Percentiles rank a stretch among this genome's conserved stretches.
Conservation (phyloP, 1,140 invertebrate species). For the Hyposmocoma kahamanoa region DNA sequence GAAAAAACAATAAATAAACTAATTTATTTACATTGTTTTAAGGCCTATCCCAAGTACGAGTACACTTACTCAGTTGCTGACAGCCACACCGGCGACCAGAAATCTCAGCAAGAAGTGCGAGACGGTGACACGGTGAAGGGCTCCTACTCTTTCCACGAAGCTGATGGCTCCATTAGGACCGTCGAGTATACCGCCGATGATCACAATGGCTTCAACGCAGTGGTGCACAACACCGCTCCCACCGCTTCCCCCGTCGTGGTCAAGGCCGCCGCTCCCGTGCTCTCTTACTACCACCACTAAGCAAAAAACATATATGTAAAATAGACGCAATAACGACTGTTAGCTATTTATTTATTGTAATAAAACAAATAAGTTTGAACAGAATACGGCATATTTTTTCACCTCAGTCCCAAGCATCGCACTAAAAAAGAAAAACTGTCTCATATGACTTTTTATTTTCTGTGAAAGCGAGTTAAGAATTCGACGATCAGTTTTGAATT, state of each 20-base stretch:
- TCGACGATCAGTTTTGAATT: too few relatives aligned
- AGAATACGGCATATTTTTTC: too few relatives aligned
- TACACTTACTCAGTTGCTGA: conserved; percentile 72
- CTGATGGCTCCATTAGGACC: conserved; percentile 74
- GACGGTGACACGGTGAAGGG: conserved; percentile 73
- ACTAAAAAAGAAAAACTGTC: neutral
- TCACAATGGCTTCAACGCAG: conserved; percentile 74
- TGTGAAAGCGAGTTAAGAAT: too few relatives aligned
- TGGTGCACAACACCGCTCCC: conserved; percentile 74
- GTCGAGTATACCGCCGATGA: conserved; percentile 74
- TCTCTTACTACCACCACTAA: conserved; percentile 29
- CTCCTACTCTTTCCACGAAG: conserved; percentile 73
- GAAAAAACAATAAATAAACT: neutral
- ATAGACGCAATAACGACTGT: neutral
- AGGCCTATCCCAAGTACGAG: conserved; percentile 66
- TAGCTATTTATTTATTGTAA: conserved; percentile 17
- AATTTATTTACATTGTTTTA: neutral
- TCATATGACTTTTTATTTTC: too few relatives aligned
- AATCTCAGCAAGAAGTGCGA: conserved; percentile 70
- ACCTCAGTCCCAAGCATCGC: too few relatives aligned
- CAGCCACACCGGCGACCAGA: conserved; percentile 68
- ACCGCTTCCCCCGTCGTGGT: conserved; percentile 31
- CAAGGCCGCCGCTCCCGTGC: conserved; percentile 21
- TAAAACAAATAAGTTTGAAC: conserved; percentile 10
- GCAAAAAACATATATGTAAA: neutral